Base-by-base conservation (phyloP, 2,888 invertebrate genomes). In the Cremastobaeus sp. region DNA sequence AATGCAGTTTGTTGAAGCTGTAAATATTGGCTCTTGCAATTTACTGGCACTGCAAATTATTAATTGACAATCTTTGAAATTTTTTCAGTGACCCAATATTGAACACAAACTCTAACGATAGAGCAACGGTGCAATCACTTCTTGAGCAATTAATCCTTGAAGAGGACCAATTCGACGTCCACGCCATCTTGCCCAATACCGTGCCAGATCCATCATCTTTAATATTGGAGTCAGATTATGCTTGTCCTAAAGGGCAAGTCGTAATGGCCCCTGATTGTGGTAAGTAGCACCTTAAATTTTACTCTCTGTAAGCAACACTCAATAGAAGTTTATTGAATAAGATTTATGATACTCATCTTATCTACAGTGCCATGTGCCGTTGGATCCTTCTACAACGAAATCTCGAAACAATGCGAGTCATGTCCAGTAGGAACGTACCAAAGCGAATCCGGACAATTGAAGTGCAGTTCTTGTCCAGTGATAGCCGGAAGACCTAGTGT, bases 191-290 rank as follows among this genome's bases (percentile, higher is more conserved):
- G 54, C 98, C 98, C 11, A 98, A 97, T 84, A 98, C 97, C 0
- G 94, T 96, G 0, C 96, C 97, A 0, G 97, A 98, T 88, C 95
- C 97, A 64, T 95, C 96, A 6, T 96, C 96, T 1, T 89, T 98
- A 66, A 89, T 91, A 17, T 89, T 98, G n/a, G 92, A 93, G 74
- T 96, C 97, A 0, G 96, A 96, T 86, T 97, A 96, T 83, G 95
- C 96, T 54, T 99, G 98, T 84, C 95, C 96, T 0, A 91, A 92
- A 79, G 98, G 98, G 55, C 96, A 97, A 89, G 98, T 98, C 18
- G 96, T 97, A 0, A 94, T 96, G 91, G 94, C 95, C 37, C 96
- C 96, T 57, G 94, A 96, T 85, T 98, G 98, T 88, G 97, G 95
- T 95, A 90, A 89, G 90, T 88, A n/a, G n/a, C n/a, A n/a, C n/a